Conservation (phyloP, 1,140 invertebrate genomes). For the Drosophila pectinifera region DNA sequence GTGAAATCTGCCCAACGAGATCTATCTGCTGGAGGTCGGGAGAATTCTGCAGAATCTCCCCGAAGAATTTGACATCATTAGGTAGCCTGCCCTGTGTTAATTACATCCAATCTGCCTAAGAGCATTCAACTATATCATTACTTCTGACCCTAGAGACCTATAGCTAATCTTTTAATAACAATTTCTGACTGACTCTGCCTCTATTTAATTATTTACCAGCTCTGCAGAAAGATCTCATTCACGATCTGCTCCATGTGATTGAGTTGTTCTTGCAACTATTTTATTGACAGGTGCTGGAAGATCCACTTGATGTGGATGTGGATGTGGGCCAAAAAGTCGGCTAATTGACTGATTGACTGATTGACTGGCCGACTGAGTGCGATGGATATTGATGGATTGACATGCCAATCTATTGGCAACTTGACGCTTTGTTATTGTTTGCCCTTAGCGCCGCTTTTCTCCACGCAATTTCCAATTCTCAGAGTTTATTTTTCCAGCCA, state of each 20-base stretch:
- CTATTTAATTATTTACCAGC: neutral
- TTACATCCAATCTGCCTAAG: neutral
- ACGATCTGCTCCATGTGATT: conserved; percentile 16
- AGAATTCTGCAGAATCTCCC: neutral
- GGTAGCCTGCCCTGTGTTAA: neutral
- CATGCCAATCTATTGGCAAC: conserved; percentile 45
- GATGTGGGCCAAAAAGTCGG: conserved; percentile 22
- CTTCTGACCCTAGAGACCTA: neutral
- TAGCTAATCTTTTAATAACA: no score
- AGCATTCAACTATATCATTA: neutral
- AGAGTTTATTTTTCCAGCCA: conserved; percentile 7
- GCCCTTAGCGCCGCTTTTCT: conserved; percentile 21
- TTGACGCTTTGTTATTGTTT: conserved; percentile 63
- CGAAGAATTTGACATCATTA: conserved; percentile 1
- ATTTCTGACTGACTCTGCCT: no score
- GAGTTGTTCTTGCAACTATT: conserved; percentile 14
- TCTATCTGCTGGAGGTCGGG: conserved; percentile 16
- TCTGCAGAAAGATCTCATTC: no score
- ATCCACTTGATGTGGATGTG: conserved; percentile 21
- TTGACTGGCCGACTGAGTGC: conserved; percentile 26
- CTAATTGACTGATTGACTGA: conserved; percentile 40
- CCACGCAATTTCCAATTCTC: conserved; percentile 16
- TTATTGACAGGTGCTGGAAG: conserved; percentile 46
- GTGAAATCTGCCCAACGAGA: conserved; percentile 34
- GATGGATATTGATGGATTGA: conserved; percentile 60